phyloP scores from a whole-genome alignment of 2,888 invertebrate genomes.

The Drosophila macrospina region DNA sequence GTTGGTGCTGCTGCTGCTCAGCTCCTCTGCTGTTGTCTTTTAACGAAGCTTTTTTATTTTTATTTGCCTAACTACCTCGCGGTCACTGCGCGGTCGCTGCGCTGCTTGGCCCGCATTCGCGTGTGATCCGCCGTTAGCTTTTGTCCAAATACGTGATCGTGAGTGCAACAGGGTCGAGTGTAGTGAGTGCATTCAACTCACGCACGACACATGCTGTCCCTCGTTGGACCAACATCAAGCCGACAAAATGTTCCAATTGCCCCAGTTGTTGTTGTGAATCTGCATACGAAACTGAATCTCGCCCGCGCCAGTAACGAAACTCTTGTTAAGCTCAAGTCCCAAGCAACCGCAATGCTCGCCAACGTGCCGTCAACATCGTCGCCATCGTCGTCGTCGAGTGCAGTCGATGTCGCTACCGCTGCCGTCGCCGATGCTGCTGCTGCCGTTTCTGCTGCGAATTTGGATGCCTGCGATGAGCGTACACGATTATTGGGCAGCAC shows the following conservation, averaged over 20 bases:
- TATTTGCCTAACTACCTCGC: constrained; percentile 12
- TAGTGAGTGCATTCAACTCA: constrained; percentile 33
- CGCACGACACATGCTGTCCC: constrained; percentile 65
- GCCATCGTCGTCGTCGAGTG: constrained; percentile 38
- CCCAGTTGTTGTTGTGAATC: constrained; percentile 36
- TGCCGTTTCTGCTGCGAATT: constrained; percentile 4
- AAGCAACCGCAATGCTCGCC: constrained; percentile 64
- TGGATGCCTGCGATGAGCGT: constrained; percentile 78
- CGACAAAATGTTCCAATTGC: constrained; percentile 38
- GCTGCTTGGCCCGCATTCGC: constrained; percentile 21
- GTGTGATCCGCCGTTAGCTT: constrained; percentile 27
- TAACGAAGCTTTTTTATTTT: constrained; percentile 6
- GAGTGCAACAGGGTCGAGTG: constrained; percentile 21
- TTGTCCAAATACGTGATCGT: constrained; percentile 20
- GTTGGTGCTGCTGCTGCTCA: constrained; percentile 13
- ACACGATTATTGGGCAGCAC: constrained; percentile 73
- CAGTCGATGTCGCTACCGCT: constrained; percentile 25
- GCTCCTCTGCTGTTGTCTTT: constrained; percentile 8
- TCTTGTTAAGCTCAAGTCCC: constrained; percentile 34
- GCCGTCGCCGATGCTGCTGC: constrained; percentile 2
- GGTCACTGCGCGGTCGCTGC: constrained; percentile 5
- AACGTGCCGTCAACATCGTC: constrained; percentile 58
- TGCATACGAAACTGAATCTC: constrained; percentile 28
- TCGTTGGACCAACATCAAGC: constrained; percentile 48
- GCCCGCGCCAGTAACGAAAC: constrained; percentile 27